Base-by-base conservation (phyloP, 1,140 invertebrate species). In the Aricia agestis region DNA sequence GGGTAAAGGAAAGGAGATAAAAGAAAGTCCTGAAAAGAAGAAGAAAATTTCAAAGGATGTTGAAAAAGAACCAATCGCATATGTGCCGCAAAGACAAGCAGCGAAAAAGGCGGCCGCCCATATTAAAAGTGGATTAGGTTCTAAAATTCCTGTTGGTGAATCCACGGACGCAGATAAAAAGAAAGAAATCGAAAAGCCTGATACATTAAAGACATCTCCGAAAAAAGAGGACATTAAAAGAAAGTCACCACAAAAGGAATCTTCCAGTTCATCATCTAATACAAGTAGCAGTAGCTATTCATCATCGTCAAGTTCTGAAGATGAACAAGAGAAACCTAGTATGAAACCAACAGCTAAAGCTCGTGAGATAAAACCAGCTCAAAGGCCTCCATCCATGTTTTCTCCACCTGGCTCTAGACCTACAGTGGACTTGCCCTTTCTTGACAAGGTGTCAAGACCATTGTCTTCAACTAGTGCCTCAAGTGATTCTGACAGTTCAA, bases 31-130 rank as follows among this genome's bases (percentile, higher is more conserved):
- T 25, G 76, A 74, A 31, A 89, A 88, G 75, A 92, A 89, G 71
- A 94, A 94, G 58, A 93, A 93, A 76, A 85, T 81, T 18, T 80
- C 75, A 18, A 89, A 87, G 78, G 86, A 88, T 61, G 82, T 93
- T 74, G 93, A 93, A 59, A 93, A 93, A 71, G 96, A 97, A 81
- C 94, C 96, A 74, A 92, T 97, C 17, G 94, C 96, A 1, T 97
- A 97, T 89, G 97, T 98, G 52, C 97, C 97, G 0, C 97, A 98
- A 84, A 91, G 97, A 57, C 96, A 97, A 90, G 97, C 97, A 5
- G 97, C 97, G 45, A 97, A 97, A 83, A 98, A 98, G 86, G 97
- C 97, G 2, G 96, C 96, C 11, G 96, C 97, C 77, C 96, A 97
- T 81, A 96, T 98, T 58, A 97, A 97, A 81, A 97, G 95, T 87